Evolutionary conservation across 2,113 vertebrate genomes (phyloP), one percentile per base, ranked within the genome.

Genomic region (Manacus vitellinus): DNA sequence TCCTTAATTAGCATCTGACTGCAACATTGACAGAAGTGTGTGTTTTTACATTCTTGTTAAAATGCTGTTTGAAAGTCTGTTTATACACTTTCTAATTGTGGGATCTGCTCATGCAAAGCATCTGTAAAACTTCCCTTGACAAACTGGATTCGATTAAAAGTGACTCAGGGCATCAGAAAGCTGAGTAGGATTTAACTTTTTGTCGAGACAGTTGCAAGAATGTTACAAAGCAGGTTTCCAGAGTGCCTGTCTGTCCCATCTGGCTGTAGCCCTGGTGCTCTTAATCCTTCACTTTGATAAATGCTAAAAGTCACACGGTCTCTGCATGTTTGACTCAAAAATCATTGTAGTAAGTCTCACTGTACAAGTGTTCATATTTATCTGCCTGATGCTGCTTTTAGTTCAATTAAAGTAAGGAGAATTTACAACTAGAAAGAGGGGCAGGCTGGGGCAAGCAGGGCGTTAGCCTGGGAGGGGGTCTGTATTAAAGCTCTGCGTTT

Each of bases 201-300:
- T 28, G 37, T 80, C 74, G 54, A 49, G 43, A 37, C 24, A 52
- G 39, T 59, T 30, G 46, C 39, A 85, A 52, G 46, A 79, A 30
- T 1, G 4, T 47, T 88, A 41, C 20, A 54, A 46, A 82, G 62
- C 43, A 82, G 24, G 41, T 88, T 80, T 63, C 55, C 16, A 44
- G 17, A 14, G 63, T 76, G 85, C 62, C 46, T 73, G 74, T 51
- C 63, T 61, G 18, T 82, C 63, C 78, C 51, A 46, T 70, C 78
- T 85, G 75, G n/a, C 77, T 82, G 3, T 7, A 85, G 44, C 44
- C 28, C 20, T 44, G 16, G n/a, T 72, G 14, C 30, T 89, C 25
- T 80, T 89, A 93, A 89, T 94, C 71, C 27, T 58, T 92, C 75
- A 35, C 67, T 92, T 74, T 83, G 85, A 92, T 79, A 73, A 83